Percentiles rank a stretch among this genome's conserved stretches.
Evolutionary conservation across 2,797 vertebrate species (phyloP).

Genomic region (Picus viridis): DNA sequence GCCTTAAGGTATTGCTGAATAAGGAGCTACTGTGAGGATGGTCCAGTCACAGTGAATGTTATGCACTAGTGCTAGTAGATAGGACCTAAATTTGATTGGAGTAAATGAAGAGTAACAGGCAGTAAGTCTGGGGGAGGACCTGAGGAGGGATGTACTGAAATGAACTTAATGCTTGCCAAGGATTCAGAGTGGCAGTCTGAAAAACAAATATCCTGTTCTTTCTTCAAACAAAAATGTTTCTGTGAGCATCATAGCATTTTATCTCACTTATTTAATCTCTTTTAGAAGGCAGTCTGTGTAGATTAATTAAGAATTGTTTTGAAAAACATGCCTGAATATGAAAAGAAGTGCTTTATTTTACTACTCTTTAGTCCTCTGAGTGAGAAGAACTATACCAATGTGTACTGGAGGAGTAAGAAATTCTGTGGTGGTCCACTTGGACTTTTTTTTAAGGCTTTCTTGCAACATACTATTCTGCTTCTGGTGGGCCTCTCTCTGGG

Average conservation of each 20-base stretch:
- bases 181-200: slow-evolving; percentile 3
- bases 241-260: background rate
- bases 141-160: background rate
- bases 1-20: background rate
- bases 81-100: slow-evolving; percentile 39
- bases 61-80: background rate
- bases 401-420: background rate
- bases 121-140: slow-evolving; percentile 29
- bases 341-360: background rate
- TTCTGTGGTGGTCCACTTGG: background rate
- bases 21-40: background rate
- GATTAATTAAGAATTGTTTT: slow-evolving; percentile 53
- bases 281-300: background rate
- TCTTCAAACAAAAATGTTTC: background rate
- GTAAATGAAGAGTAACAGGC: slow-evolving; percentile 39
- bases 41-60: slow-evolving; percentile 13
- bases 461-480: background rate
- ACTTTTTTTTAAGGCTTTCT: background rate
- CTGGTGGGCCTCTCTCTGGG: background rate
- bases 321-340: background rate
- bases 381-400: background rate
- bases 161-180: slow-evolving; percentile 23
- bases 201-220: slow-evolving; percentile 39
- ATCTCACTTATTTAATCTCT: background rate
- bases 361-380: background rate